Evolutionary conservation across 2,797 vertebrate genomes (phyloP).

Genomic region (Zenarchopterus dispar): DNA sequence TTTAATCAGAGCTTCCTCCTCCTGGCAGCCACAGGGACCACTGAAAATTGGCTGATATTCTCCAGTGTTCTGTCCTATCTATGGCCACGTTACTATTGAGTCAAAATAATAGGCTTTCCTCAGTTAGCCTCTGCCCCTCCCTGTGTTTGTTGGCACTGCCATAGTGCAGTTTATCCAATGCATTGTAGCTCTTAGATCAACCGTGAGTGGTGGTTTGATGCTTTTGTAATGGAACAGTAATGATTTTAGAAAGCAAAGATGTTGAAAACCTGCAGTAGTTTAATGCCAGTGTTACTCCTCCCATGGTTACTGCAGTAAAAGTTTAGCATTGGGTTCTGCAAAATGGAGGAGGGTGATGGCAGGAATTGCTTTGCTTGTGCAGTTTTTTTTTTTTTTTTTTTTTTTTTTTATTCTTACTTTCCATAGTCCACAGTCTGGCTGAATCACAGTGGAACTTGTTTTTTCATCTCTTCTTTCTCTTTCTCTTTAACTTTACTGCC

Average conservation of each 20-base stretch:
- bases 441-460: conserved; percentile 37
- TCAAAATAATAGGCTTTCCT: conserved; percentile 60
- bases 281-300: conserved; percentile 26
- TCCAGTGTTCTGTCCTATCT: conserved; percentile 50
- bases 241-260: conserved; percentile 40
- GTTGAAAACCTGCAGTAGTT: conserved; percentile 13
- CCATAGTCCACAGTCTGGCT: conserved; percentile 48
- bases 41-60: conserved; percentile 61
- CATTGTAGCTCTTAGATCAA: conserved; percentile 39
- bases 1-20: conserved; percentile 75
- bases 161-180: conserved; percentile 40
- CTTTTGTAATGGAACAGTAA: conserved; percentile 25
- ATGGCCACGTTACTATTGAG: conserved; percentile 43
- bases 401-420: conserved; percentile 22
- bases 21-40: conserved; percentile 59
- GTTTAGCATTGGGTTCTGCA: conserved; percentile 13
- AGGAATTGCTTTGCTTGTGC: conserved; percentile 23
- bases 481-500: conserved; percentile 62
- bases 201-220: conserved; percentile 42
- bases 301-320: conserved; percentile 59
- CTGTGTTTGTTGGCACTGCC: conserved; percentile 40
- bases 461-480: conserved; percentile 46
- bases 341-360: conserved; percentile 27
- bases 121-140: conserved; percentile 31
- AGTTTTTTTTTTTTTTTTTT: no score